phyloP scores from a whole-genome alignment of 2,797 vertebrate genomes.

The Anas bernieri region DNA sequence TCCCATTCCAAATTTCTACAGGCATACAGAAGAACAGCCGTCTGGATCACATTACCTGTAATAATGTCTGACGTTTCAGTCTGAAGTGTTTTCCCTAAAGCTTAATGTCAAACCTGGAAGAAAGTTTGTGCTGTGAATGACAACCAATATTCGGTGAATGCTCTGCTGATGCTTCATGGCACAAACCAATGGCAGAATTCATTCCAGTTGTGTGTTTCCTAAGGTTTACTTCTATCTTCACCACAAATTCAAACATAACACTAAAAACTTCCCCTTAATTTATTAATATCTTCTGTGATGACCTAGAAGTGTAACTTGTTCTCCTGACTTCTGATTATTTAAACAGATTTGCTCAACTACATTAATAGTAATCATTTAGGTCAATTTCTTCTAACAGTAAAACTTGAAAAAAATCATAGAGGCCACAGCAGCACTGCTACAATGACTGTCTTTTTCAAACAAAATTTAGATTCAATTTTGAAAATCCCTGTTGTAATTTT shows the following conservation, averaged over 20 bases:
- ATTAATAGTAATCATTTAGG: background rate
- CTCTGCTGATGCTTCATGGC: background rate
- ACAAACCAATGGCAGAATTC: background rate
- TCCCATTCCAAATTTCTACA: background rate
- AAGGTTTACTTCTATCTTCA: background rate
- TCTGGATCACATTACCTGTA: background rate
- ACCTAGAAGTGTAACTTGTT: background rate
- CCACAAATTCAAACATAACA: background rate
- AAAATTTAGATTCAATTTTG: background rate
- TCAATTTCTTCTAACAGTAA: background rate
- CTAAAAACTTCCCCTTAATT: background rate
- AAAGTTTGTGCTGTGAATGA: background rate
- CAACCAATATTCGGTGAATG: background rate
- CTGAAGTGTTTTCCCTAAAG: background rate
- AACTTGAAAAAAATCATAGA: accelerated
- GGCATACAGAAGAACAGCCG: accelerated
- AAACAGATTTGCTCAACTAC: background rate
- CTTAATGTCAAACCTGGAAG: background rate
- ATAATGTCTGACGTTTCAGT: background rate
- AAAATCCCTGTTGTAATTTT: background rate
- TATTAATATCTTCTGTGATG: background rate
- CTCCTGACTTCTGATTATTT: background rate
- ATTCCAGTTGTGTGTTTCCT: background rate
- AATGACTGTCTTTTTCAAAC: background rate
- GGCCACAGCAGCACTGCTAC: background rate